phyloP scores from a whole-genome alignment of 2,113 vertebrate genomes.

The Mirza zaza region DNA sequence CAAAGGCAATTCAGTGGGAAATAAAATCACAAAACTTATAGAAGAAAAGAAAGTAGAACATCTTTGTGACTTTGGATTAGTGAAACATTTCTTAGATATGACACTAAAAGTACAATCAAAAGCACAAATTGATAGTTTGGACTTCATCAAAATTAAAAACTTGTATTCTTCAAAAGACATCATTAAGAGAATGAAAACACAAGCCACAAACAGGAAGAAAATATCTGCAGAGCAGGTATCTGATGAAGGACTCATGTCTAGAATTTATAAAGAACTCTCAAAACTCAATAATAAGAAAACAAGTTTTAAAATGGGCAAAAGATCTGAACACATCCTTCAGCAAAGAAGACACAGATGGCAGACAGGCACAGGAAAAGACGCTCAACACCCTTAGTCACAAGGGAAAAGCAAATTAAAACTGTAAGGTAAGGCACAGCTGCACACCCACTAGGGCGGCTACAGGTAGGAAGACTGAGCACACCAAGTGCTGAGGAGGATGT shows the following conservation, averaged over 20 bases:
- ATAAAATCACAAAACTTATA: background rate
- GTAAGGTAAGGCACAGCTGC: rapidly evolving
- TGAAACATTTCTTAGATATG: background rate
- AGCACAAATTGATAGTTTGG: background rate
- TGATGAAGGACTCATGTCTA: background rate
- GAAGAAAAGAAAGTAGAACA: background rate
- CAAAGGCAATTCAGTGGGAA: background rate
- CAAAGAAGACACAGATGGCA: background rate
- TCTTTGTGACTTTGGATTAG: background rate
- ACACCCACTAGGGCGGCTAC: too few species aligned
- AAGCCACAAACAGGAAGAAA: background rate
- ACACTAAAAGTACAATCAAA: background rate
- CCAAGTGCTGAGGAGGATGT: too few species aligned
- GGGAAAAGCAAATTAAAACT: background rate
- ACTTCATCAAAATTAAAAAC: background rate
- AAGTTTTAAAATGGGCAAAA: background rate
- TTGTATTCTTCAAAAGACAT: background rate
- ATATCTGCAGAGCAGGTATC: background rate
- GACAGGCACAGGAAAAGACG: background rate
- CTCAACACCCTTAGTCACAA: background rate
- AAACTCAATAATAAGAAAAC: background rate
- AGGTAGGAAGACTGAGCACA: too few species aligned
- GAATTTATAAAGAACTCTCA: background rate
- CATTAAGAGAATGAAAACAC: background rate
- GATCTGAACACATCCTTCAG: background rate